Base-by-base conservation (phyloP, 2,113 vertebrate species). In the Aspiorhynchus laticeps region DNA sequence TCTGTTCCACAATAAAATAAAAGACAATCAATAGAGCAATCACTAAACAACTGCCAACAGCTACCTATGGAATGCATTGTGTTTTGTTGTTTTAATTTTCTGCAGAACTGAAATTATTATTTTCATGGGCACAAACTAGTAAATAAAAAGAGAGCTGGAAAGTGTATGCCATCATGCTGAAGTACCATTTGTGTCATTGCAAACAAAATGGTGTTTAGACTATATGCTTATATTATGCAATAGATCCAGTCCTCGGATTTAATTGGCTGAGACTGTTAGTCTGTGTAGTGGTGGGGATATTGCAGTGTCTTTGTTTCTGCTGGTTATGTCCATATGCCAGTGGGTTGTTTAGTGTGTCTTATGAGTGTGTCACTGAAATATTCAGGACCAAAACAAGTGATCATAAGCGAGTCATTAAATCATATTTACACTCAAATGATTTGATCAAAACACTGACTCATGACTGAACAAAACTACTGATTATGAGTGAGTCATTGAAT, bases 21-120 rank as follows among this genome's bases (percentile, higher is more conserved):
- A 88, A 28, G 67, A 63, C 61, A 43, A 38, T 87, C 88, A 81
- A 85, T 87, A 87, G n/a, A 89, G 53, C 67, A 38, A 85, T 87
- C 43, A 80, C 31, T 41, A 19, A 36, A 65, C 73, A 79, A 28
- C 21, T 83, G 48, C 77, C 83, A 53, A 53, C 48, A 51, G 48
- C 46, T 63, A 84, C 63, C 7, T 31, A 48, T 41, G 26, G 33
- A 81, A 86, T 75, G 36, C 48, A n/a, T n/a, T 3, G 28, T 59
- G n/a, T 46, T 14, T 43, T 56, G 26, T 53, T 77, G 14, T 48
- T 21, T 48, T 76, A 1, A 48, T 48, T 36, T 53, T 51, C 43
- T 33, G 46, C 43, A 10, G 26, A 19, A 61, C 1, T n/a, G n/a
- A 2, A 31, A 53, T 53, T 17, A 19, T 53, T 28, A 10, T 78